phyloP scores from a whole-genome alignment of 2,113 vertebrate genomes.

The Perccottus glenii region DNA sequence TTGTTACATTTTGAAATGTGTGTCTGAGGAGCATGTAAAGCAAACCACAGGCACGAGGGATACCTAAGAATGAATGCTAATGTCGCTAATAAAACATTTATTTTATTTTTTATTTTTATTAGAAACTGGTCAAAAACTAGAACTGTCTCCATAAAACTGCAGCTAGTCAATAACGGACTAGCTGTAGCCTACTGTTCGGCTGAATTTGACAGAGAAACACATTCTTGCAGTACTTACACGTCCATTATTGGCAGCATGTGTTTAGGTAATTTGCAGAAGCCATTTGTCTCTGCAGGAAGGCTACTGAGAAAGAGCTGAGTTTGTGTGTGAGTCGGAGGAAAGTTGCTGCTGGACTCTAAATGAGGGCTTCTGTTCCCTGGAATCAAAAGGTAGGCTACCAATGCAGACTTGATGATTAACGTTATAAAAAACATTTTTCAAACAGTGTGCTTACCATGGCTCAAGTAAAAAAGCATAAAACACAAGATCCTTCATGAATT shows the following conservation, averaged over 20 bases:
- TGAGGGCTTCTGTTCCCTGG: conserved; percentile 19
- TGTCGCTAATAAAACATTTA: too few species aligned
- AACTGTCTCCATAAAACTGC: too few species aligned
- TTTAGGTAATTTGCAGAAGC: conserved; percentile 47
- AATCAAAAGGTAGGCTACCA: conserved; percentile 2
- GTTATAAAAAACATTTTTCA: not conserved
- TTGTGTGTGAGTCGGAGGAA: conserved; percentile 32
- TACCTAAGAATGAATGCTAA: too few species aligned
- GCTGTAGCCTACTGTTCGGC: conserved; percentile 13
- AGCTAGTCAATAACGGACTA: too few species aligned
- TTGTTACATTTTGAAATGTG: too few species aligned
- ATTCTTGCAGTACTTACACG: conserved; percentile 28
- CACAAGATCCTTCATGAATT: too few species aligned
- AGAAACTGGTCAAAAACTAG: too few species aligned
- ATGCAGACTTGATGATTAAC: not conserved
- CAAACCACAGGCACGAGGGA: too few species aligned
- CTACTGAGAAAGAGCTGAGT: conserved; percentile 20
- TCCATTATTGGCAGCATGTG: conserved; percentile 40
- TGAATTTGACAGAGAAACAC: conserved; percentile 40
- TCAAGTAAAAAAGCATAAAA: too few species aligned
- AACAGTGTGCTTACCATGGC: too few species aligned
- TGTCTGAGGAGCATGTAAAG: too few species aligned
- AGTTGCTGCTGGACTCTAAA: conserved; percentile 24
- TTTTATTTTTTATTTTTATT: too few species aligned
- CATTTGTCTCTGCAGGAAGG: conserved; percentile 46